A percentile compares a stretch with the other conserved stretches of the same genome.
Evolutionary conservation across 2,797 vertebrate genomes (phyloP).

Genomic region (Forpus xanthops): DNA sequence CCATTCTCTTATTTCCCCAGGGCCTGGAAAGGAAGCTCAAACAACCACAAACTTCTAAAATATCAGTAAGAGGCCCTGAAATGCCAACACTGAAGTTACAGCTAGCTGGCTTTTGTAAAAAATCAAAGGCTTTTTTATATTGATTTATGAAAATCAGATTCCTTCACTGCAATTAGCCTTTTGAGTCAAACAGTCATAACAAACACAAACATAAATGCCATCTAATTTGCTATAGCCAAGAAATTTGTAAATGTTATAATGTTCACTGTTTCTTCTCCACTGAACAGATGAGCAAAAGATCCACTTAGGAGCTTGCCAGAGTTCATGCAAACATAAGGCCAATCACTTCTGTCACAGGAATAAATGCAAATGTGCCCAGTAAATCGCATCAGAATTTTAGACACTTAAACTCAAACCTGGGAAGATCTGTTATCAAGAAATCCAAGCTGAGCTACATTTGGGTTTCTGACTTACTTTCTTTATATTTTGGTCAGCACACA

Average conservation of each 20-base stretch:
- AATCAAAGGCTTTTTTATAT: constrained; percentile 75
- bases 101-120: constrained; percentile 66
- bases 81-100: constrained; percentile 72
- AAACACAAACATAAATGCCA: constrained; percentile 68
- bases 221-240: constrained; percentile 57
- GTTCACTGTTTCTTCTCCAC: constrained; percentile 12
- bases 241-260: constrained; percentile 4
- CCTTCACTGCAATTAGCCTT: constrained; percentile 63
- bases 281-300: neutral
- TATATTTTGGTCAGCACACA: neutral
- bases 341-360: neutral
- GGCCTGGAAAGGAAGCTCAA: constrained; percentile 72
- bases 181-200: constrained; percentile 67
- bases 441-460: constrained; percentile 32
- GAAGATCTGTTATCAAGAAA: constrained; percentile 23
- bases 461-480: neutral
- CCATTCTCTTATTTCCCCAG: constrained; percentile 74
- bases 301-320: neutral
- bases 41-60: constrained; percentile 76
- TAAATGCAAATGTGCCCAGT: neutral
- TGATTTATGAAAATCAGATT: constrained; percentile 73
- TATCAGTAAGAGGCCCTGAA: constrained; percentile 73
- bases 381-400: constrained; percentile 31
- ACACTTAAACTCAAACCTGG: neutral
- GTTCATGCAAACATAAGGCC: constrained; percentile 21